A percentile compares a stretch with the other conserved stretches of the same genome.
These are phyloP conservation scores for Oreochromis niloticus DNA, from an alignment of 2,113 vertebrate species.

Conservation along the genomic window DNA sequence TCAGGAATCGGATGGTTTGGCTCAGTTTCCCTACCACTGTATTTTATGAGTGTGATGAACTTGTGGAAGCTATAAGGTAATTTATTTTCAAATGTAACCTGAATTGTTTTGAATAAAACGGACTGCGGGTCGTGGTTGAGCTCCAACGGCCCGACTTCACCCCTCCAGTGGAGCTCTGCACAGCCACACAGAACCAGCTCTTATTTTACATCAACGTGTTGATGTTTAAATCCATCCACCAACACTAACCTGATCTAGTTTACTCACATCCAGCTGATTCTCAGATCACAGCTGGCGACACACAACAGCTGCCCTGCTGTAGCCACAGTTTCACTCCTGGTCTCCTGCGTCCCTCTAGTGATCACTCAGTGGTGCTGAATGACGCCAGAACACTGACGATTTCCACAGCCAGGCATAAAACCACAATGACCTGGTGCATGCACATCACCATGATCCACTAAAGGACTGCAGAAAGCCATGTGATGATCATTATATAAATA, in stretches of 20 bases:
- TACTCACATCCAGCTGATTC: accelerated
- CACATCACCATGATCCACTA: accelerated
- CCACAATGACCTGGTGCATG: not conserved
- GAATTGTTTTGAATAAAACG: accelerated
- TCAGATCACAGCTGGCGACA: not conserved
- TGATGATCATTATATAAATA: not conserved
- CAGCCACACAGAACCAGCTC: not conserved
- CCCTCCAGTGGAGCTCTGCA: not conserved
- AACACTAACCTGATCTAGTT: not conserved
- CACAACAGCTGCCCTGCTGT: not conserved
- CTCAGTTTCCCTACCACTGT: not conserved
- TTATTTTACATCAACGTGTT: not conserved
- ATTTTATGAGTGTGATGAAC: not conserved
- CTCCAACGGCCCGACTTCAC: accelerated
- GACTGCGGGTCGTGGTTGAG: accelerated
- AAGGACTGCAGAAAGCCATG: accelerated
- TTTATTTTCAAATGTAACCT: not conserved
- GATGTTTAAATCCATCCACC: not conserved
- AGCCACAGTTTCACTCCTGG: not conserved
- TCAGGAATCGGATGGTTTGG: not conserved
- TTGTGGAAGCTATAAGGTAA: accelerated
- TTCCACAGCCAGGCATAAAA: not conserved
- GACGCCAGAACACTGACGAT: accelerated
- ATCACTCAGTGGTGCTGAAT: not conserved
- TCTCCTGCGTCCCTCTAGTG: not conserved